Base-by-base conservation (phyloP, 2,888 invertebrate genomes). In the Pyrochroa serraticornis region DNA sequence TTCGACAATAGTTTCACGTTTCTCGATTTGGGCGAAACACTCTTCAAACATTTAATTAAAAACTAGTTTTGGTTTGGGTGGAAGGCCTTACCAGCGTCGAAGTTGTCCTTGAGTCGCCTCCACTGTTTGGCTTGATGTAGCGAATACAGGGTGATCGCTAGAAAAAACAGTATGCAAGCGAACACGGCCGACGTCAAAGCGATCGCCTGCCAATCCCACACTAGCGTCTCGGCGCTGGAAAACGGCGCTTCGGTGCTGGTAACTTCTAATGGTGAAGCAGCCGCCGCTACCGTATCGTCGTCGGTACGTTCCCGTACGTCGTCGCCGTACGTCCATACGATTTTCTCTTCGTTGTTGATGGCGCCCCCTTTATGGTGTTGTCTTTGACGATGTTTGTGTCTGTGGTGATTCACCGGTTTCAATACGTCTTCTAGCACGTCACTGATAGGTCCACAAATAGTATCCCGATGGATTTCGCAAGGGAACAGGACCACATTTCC, bases 51-150 rank as follows among this genome's bases (percentile, higher is more conserved):
- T n/a, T n/a, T n/a, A n/a, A 42, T 14, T 1, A 31, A 31, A 30
- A 43, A 43, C 13, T 3, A 32, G 8, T 8, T 22, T 43, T 38
- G n/a, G 39, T 22, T 22, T 39, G 13, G 35, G 22, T 31, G 22
- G 2, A 31, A 34, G 2, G 7, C 65, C 84, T 84, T 77, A 91
- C 91, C 91, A 80, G 89, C 87, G 76, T 89, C 88, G 69, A 91
- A 86, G 72, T 88, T 88, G 73, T 85, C 86, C 79, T 91, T 91
- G 75, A 92, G 85, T 73, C 87, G 84, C 76, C 86, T 85, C 91
- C 91, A 92, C 77, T 91, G 91, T 72, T 86, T 85, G 69, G 90
- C 88, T 75, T 91, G 91, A 72, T 91, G 86, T 70, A 91, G 80
- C 67, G 90, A 88, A 76, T 91, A 87, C 71, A 87, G 84, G 67